A percentile compares a stretch with the other conserved stretches of the same genome.
phyloP scores from a whole-genome alignment of 2,888 invertebrate genomes.

The Petrolisthes manimaculis region DNA sequence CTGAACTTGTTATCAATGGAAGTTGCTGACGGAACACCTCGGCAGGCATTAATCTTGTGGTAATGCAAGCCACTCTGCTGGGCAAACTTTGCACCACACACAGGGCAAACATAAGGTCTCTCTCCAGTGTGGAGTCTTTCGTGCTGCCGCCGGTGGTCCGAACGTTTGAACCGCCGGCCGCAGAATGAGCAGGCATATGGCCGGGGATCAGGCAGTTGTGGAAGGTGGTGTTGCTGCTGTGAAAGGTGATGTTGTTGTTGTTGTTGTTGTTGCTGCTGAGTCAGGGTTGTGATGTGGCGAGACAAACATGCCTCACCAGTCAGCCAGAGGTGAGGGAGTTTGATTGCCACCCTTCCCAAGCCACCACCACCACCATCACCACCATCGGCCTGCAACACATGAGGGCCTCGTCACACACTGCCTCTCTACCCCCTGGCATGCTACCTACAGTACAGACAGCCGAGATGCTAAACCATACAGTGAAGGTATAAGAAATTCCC shows the following conservation, averaged over 20 bases:
- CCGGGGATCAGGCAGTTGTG: slow-evolving; percentile 48
- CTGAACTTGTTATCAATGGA: slow-evolving; percentile 17
- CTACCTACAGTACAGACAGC: neutral
- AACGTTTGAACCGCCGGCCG: slow-evolving; percentile 63
- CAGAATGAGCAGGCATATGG: slow-evolving; percentile 64
- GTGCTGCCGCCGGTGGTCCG: slow-evolving; percentile 63
- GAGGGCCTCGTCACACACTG: slow-evolving; percentile 58
- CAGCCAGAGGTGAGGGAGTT: slow-evolving; percentile 51
- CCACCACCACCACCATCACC: slow-evolving; percentile 46
- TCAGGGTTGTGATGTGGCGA: slow-evolving; percentile 31
- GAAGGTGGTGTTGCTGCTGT: slow-evolving; percentile 46
- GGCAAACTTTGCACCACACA: slow-evolving; percentile 65
- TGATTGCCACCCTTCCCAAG: slow-evolving; percentile 48
- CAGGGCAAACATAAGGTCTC: slow-evolving; percentile 65
- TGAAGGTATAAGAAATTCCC: too few relatives aligned
- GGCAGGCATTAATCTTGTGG: slow-evolving; percentile 54
- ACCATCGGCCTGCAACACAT: slow-evolving; percentile 56
- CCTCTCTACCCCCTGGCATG: slow-evolving; percentile 27
- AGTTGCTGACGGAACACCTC: neutral
- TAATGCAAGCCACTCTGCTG: slow-evolving; percentile 63
- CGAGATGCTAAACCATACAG: too few relatives aligned
- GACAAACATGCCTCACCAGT: slow-evolving; percentile 36
- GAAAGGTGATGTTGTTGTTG: slow-evolving; percentile 14
- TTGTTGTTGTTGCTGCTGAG: slow-evolving; percentile 41
- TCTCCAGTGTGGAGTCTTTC: slow-evolving; percentile 66